Percentiles rank a stretch among this genome's conserved stretches.
phyloP scores from a whole-genome alignment of 30 jellyfish, hydroid and myxozoan species.

The Turritopsis rubra region DNA sequence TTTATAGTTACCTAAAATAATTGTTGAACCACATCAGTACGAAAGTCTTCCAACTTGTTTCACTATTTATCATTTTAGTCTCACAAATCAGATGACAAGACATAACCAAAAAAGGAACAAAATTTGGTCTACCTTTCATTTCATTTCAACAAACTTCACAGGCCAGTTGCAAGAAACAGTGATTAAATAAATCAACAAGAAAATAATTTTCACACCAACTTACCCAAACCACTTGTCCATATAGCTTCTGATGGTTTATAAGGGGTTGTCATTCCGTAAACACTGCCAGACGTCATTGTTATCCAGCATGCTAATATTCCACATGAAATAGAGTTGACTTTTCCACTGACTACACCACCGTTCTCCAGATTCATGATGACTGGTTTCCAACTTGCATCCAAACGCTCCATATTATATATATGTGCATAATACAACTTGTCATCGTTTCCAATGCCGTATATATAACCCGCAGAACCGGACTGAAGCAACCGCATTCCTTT shows the following conservation, averaged over 20 bases:
- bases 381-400: slow-evolving; percentile 36
- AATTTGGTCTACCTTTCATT: neutral
- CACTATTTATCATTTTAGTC: no score
- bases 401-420: neutral
- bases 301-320: slow-evolving; percentile 29
- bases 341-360: slow-evolving; percentile 14
- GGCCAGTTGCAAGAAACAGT: neutral
- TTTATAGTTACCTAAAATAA: slow-evolving; percentile 15
- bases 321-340: slow-evolving; percentile 18
- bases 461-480: slow-evolving; percentile 5
- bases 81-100: no score
- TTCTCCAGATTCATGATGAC: neutral
- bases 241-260: slow-evolving; percentile 15
- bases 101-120: no score
- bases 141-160: neutral
- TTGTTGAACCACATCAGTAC: neutral
- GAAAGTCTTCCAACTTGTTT: no score
- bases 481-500: slow-evolving; percentile 24
- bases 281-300: neutral
- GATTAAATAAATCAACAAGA: neutral
- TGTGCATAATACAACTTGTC: slow-evolving; percentile 17
- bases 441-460: slow-evolving; percentile 28
- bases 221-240: slow-evolving; percentile 31
- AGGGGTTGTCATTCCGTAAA: slow-evolving; percentile 19
- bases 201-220: neutral